Conservation (phyloP, 2,113 vertebrate species). For the Bolborhynchus lineola region DNA sequence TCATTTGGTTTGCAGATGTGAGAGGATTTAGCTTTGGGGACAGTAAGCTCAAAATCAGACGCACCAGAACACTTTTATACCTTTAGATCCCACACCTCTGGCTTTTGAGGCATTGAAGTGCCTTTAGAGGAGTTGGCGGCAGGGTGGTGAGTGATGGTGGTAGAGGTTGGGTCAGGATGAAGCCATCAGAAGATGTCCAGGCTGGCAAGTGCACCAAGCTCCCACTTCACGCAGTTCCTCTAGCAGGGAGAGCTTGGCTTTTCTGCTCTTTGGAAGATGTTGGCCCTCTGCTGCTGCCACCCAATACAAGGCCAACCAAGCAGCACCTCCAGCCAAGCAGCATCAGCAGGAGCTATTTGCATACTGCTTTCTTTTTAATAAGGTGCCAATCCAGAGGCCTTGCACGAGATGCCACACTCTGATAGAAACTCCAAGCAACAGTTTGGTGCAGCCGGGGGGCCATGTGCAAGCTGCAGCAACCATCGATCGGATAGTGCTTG, state of each 20-base stretch:
- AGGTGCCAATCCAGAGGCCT: neutral
- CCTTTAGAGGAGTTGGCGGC: neutral
- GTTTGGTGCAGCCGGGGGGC: neutral
- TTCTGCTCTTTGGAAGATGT: neutral
- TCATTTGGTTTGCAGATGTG: neutral
- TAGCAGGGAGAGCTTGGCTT: neutral
- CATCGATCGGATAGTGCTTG: rapidly evolving
- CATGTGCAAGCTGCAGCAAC: rapidly evolving
- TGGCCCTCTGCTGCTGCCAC: neutral
- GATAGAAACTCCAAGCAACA: neutral
- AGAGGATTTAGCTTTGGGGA: neutral
- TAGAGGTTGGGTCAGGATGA: neutral
- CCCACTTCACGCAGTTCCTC: rapidly evolving
- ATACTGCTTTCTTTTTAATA: rapidly evolving
- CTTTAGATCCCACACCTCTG: neutral
- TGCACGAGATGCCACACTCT: rapidly evolving
- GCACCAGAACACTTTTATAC: neutral
- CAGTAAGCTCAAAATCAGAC: neutral
- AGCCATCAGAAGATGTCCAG: rapidly evolving
- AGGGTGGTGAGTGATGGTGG: rapidly evolving
- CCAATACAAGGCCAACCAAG: neutral
- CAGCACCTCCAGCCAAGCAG: neutral
- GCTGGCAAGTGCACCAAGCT: neutral
- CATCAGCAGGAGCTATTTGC: neutral
- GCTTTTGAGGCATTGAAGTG: neutral